Percentiles rank a stretch among this genome's conserved stretches.
These are phyloP conservation scores for Plectropomus leopardus DNA, from an alignment of 2,113 vertebrate species.

Conservation along the genomic window DNA sequence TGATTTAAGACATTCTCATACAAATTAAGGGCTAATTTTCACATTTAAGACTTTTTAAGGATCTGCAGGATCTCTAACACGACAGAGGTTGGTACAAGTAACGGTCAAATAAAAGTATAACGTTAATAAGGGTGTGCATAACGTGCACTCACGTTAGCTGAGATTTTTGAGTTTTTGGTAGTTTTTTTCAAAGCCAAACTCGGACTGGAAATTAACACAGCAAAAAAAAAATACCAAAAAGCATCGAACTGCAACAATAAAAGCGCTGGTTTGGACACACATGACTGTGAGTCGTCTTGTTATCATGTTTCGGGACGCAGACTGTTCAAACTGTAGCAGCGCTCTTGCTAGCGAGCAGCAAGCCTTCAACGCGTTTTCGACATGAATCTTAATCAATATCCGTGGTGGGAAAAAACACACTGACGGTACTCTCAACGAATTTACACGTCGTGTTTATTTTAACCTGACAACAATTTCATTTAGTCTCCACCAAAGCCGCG, in stretches of 20 bases:
- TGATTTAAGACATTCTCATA: too few relatives aligned
- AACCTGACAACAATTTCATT: not conserved
- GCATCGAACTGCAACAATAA: not conserved
- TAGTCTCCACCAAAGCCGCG: slow-evolving; percentile 4
- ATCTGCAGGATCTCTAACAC: too few relatives aligned
- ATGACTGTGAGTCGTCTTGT: slow-evolving; percentile 35
- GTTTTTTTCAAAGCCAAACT: not conserved
- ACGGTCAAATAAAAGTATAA: not conserved
- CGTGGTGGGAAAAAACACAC: not conserved
- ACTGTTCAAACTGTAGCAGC: slow-evolving; percentile 66
- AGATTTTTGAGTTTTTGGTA: not conserved
- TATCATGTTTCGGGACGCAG: slow-evolving; percentile 57
- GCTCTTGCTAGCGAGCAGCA: slow-evolving; percentile 60
- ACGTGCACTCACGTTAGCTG: slow-evolving; percentile 2
- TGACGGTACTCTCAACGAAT: not conserved
- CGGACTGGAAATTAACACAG: not conserved
- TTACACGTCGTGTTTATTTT: not conserved
- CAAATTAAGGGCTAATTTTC: too few relatives aligned
- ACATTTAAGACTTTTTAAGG: too few relatives aligned
- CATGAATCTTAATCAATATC: not conserved
- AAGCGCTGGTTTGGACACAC: not conserved
- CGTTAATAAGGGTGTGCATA: not conserved
- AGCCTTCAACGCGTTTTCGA: slow-evolving; percentile 54
- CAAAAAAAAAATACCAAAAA: not conserved
- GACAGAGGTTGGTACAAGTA: not conserved